Conservation (phyloP, 2,113 vertebrate genomes). For the Calypte anna region DNA sequence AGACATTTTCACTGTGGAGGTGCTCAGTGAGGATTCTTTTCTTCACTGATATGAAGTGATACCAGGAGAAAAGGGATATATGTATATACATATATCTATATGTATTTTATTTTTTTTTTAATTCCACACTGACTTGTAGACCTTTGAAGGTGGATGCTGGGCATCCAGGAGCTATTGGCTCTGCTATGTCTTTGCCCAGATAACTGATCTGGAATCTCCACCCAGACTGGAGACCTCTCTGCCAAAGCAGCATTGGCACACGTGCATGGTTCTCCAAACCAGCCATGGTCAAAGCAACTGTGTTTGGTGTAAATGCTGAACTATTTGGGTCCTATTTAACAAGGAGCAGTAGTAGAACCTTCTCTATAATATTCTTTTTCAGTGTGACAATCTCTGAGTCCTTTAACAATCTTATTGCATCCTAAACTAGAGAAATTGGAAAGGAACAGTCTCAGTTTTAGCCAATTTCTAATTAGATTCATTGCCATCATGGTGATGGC, state of each 20-base stretch:
- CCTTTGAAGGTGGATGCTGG: background rate
- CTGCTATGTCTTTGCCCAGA: background rate
- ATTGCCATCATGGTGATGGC: constrained; percentile 65
- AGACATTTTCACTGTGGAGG: background rate
- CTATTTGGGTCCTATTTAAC: background rate
- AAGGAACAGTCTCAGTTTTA: background rate
- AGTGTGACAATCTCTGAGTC: background rate
- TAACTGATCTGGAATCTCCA: background rate
- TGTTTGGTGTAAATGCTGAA: background rate
- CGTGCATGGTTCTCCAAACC: background rate
- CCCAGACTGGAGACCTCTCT: background rate
- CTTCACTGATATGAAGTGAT: background rate
- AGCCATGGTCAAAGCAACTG: background rate
- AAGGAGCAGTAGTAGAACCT: background rate
- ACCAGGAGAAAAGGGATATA: background rate
- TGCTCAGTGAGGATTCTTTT: background rate
- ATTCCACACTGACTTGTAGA: background rate
- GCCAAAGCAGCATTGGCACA: background rate
- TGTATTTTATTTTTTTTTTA: background rate
- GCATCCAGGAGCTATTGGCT: accelerated
- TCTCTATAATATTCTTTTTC: background rate
- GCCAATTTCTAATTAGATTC: background rate
- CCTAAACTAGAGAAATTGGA: background rate
- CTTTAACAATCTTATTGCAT: background rate
- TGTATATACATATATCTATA: no score